A percentile compares a stretch with the other conserved stretches of the same genome.
Conservation (phyloP, 2,113 vertebrate genomes). For the Chaenocephalus aceratus region DNA sequence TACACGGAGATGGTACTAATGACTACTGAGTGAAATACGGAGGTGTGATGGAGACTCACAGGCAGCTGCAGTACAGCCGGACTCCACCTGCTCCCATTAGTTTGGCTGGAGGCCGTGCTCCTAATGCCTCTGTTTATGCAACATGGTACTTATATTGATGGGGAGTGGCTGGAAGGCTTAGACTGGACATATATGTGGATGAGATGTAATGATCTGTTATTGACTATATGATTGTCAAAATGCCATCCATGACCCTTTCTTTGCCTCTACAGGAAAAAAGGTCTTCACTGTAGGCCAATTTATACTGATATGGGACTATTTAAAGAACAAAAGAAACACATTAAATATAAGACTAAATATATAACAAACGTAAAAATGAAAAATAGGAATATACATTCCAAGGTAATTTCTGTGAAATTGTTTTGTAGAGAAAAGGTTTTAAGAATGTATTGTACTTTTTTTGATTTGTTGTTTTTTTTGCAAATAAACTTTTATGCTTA, state of each 20-base stretch:
- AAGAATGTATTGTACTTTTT: constrained; percentile 87
- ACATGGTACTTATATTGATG: constrained; percentile 57
- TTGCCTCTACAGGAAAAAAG: constrained; percentile 54
- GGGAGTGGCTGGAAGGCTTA: constrained; percentile 35
- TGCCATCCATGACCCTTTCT: constrained; percentile 51
- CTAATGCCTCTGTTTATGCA: constrained; percentile 67
- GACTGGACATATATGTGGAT: constrained; percentile 37
- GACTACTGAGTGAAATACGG: constrained; percentile 49
- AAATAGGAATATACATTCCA: constrained; percentile 85
- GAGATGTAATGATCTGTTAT: constrained; percentile 53
- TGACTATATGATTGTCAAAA: constrained; percentile 71
- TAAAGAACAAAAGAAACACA: constrained; percentile 65
- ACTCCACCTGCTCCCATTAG: constrained; percentile 53
- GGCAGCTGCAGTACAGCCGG: constrained; percentile 70
- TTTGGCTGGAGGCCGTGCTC: constrained; percentile 50
- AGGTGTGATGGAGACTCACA: constrained; percentile 51
- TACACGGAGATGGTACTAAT: constrained; percentile 27
- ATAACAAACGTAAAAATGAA: constrained; percentile 56
- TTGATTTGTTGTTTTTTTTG: constrained; percentile 77
- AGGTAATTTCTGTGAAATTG: constrained; percentile 91
- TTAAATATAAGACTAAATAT: constrained; percentile 66
- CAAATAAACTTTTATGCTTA: constrained; percentile 87
- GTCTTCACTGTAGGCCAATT: constrained; percentile 65
- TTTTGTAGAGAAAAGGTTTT: constrained; percentile 86
- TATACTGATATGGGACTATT: constrained; percentile 69